Evolutionary conservation across 2,113 vertebrate species (phyloP), one percentile per base, ranked within the genome.

Genomic region (Tichodroma muraria): DNA sequence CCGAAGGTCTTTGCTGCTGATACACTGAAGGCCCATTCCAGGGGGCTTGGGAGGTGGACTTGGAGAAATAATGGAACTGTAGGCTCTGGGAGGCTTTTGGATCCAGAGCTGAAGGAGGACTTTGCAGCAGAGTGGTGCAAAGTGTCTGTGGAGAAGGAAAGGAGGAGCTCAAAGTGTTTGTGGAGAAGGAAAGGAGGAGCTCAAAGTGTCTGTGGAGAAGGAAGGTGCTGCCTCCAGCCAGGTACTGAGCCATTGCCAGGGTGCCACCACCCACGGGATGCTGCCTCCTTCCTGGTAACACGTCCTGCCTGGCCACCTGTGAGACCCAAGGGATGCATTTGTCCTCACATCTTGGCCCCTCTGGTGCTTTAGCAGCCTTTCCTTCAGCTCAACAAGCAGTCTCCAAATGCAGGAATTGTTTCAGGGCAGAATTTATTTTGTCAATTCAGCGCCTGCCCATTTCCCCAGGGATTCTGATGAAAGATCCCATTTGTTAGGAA

Each of bases 171-270:
- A 5, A 24, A 44, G 33, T 27, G 10, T 16, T 6, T 31, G 13
- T 79, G 4, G 65, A 45, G 75, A 40, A 64, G 59, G 40, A 65
- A 77, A 22, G 1, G 44, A 84, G 49, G 18, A 71, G 30, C 19
- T 47, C n/a, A 5, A 24, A 44, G 33, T 27, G 10, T 16, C 5
- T 31, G 13, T 79, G 4, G 65, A 45, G 75, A 40, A 64, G 63
- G 45, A 72, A 66, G 10, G 0, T 0, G 15, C 25, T 80, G 59
- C 47, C 28, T 80, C 27, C 0, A 0, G 5, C 15, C 33, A 42
- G 45, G 47, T 8, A 5, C 40, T n/a, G n/a, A 78, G 53, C 44
- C 2, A 1, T 37, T 66, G 57, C 49, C 14, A 33, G 47, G 64
- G 18, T 37, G n/a, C 31, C 81, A 42, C 20, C 40, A 24, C 19